Percentiles rank a stretch among this genome's conserved stretches.
Conservation (phyloP, 2,888 invertebrate species). For the Synergus japonicus region DNA sequence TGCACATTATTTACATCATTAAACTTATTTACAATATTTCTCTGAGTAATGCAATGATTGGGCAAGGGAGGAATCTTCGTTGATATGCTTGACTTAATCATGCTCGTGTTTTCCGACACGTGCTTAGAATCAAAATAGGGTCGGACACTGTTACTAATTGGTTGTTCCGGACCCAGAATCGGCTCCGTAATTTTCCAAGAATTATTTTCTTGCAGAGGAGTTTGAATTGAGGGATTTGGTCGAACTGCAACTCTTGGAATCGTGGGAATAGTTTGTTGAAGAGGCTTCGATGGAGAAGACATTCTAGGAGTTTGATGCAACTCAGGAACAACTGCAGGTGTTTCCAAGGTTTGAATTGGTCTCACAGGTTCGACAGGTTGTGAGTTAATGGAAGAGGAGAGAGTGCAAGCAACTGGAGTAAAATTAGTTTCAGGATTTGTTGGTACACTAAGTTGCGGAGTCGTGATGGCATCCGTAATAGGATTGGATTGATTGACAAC, state of each 20-base stretch:
- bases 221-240: conserved; percentile 69
- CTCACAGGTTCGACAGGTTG: conserved; percentile 59
- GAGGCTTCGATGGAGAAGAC: conserved; percentile 57
- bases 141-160: conserved; percentile 66
- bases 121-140: conserved; percentile 74
- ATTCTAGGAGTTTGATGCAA: conserved; percentile 45
- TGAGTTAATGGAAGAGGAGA: conserved; percentile 56
- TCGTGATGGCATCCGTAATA: conserved; percentile 57
- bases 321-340: conserved; percentile 41
- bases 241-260: conserved; percentile 73
- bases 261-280: conserved; percentile 62
- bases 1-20: conserved; percentile 67
- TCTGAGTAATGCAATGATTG: conserved; percentile 68
- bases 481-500: conserved; percentile 67
- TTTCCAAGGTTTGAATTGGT: conserved; percentile 59
- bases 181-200: conserved; percentile 70
- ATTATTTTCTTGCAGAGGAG: conserved; percentile 57
- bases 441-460: conserved; percentile 62
- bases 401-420: conserved; percentile 58
- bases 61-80: conserved; percentile 69
- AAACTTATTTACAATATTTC: conserved; percentile 66
- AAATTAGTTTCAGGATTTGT: conserved; percentile 57
- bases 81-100: conserved; percentile 73
- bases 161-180: conserved; percentile 65
- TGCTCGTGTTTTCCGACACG: conserved; percentile 73